Conservation (phyloP, 2,113 vertebrate genomes). For the Dunckerocampus dactyliophorus region DNA sequence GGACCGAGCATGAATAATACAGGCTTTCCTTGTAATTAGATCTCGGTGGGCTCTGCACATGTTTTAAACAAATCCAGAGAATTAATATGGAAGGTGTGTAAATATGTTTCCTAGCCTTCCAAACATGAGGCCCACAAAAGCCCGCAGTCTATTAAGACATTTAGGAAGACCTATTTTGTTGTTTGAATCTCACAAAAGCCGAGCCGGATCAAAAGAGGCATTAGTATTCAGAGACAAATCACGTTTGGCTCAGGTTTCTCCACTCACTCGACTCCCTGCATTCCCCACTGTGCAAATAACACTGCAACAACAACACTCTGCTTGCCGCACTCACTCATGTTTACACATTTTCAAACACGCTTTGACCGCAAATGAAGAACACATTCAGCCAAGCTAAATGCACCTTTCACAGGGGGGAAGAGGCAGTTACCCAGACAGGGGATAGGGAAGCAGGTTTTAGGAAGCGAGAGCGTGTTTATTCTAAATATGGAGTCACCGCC, state of each 20-base stretch:
- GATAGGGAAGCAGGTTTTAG: constrained; percentile 36
- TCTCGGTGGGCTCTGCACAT: constrained; percentile 60
- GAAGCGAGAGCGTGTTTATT: constrained; percentile 46
- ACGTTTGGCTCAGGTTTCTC: constrained; percentile 67
- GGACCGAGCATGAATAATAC: constrained; percentile 66
- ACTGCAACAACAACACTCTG: constrained; percentile 59
- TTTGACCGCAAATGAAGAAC: constrained; percentile 27
- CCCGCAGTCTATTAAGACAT: constrained; percentile 66
- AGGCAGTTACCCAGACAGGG: constrained; percentile 34
- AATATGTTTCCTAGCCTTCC: constrained; percentile 66
- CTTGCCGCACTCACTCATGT: constrained; percentile 55
- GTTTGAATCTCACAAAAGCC: constrained; percentile 68
- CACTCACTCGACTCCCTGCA: constrained; percentile 57
- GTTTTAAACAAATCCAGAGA: constrained; percentile 64
- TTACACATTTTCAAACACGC: constrained; percentile 47
- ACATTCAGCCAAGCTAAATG: constrained; percentile 20
- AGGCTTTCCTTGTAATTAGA: constrained; percentile 59
- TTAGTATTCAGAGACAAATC: constrained; percentile 71
- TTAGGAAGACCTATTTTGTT: constrained; percentile 67
- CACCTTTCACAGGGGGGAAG: background rate
- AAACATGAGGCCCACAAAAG: constrained; percentile 61
- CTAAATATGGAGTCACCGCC: constrained; percentile 49
- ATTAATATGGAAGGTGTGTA: constrained; percentile 66
- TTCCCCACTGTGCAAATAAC: constrained; percentile 66
- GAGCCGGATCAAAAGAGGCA: constrained; percentile 68